Percentiles rank a stretch among this genome's conserved stretches.
Evolutionary conservation across 2,888 invertebrate genomes (phyloP).

Genomic region (Brachylomia viminalis): DNA sequence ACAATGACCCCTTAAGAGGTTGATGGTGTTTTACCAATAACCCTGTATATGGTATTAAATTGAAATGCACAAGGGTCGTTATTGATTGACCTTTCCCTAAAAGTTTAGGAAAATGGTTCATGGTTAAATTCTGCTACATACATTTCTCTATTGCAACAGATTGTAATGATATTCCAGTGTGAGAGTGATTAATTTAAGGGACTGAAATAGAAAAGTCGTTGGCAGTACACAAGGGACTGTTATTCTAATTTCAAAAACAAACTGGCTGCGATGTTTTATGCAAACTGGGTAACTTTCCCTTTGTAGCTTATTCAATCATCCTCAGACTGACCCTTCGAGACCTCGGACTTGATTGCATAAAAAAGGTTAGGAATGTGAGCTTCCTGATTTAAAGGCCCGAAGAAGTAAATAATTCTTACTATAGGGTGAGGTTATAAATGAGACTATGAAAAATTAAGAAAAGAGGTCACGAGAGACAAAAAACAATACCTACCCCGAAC

Average conservation of each 20-base stretch:
- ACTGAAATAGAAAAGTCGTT: slow-evolving; percentile 15
- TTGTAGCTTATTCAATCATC: slow-evolving; percentile 54
- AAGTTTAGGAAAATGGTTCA: background rate
- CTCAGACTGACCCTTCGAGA: slow-evolving; percentile 40
- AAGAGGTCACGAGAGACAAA: background rate
- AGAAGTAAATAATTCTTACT: background rate
- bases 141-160: background rate
- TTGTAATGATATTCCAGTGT: background rate
- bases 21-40: too few relatives aligned
- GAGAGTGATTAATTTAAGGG: background rate
- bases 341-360: slow-evolving; percentile 48
- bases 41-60: background rate
- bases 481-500: too few relatives aligned
- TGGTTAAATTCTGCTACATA: background rate
- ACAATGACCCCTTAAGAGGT: too few relatives aligned
- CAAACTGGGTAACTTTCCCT: slow-evolving; percentile 50
- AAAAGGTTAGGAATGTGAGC: slow-evolving; percentile 20
- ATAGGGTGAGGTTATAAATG: too few relatives aligned
- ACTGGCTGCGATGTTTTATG: slow-evolving; percentile 46
- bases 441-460: background rate
- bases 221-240: slow-evolving; percentile 19
- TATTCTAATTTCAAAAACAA: slow-evolving; percentile 54
- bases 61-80: too few relatives aligned
- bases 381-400: slow-evolving; percentile 20
- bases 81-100: background rate